Evolutionary conservation across 1,140 invertebrate species (phyloP).

Genomic region (Bombus picipes): DNA sequence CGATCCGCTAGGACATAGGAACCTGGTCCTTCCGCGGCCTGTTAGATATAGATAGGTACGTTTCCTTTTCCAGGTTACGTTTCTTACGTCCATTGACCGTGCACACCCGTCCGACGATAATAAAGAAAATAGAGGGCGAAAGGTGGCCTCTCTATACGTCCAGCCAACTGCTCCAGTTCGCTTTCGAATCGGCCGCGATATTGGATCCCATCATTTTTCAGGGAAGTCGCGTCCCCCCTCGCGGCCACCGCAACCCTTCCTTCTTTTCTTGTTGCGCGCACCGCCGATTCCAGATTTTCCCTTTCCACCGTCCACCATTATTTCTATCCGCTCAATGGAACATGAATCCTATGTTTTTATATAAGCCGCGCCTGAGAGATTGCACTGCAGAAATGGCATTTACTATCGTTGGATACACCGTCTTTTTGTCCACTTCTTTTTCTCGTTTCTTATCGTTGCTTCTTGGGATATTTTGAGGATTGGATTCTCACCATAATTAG

Average conservation of each 20-base stretch:
- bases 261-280: neutral
- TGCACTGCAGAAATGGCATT: slow-evolving; percentile 16
- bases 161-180: slow-evolving; percentile 53
- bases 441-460: neutral
- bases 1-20: slow-evolving; percentile 37
- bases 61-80: slow-evolving; percentile 51
- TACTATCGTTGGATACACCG: neutral
- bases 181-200: slow-evolving; percentile 56
- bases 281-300: slow-evolving; percentile 30
- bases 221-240: slow-evolving; percentile 33
- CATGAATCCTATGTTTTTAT: slow-evolving; percentile 51
- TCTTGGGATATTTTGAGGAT: neutral
- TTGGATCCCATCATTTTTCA: slow-evolving; percentile 70
- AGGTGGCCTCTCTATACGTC: slow-evolving; percentile 52
- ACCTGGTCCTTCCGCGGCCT: slow-evolving; percentile 22
- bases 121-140: slow-evolving; percentile 67
- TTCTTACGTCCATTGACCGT: slow-evolving; percentile 33
- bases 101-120: slow-evolving; percentile 54
- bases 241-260: neutral
- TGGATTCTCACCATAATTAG: neutral
- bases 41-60: slow-evolving; percentile 28
- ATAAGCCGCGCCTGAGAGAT: slow-evolving; percentile 25
- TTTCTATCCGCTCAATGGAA: slow-evolving; percentile 61
- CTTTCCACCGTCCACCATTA: slow-evolving; percentile 45
- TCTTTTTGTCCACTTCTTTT: neutral